phyloP scores from a whole-genome alignment of 2,888 invertebrate species.

The Tenodera sinensis region DNA sequence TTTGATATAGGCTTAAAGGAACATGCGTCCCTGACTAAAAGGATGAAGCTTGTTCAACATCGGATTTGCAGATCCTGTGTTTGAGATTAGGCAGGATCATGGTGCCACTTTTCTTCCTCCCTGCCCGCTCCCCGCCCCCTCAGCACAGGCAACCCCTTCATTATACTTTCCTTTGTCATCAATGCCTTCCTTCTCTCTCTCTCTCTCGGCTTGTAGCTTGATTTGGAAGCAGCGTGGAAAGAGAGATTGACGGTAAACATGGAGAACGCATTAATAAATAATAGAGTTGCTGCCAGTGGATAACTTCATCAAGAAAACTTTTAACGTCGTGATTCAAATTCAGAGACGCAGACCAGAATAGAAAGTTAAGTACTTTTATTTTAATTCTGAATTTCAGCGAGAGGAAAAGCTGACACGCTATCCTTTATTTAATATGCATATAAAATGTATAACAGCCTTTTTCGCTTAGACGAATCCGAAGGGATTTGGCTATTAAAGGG shows the following conservation, averaged over 20 bases:
- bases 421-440: not conserved
- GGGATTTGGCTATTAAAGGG: not conserved
- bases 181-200: not conserved
- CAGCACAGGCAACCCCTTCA: not conserved
- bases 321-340: constrained; percentile 6
- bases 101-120: not conserved
- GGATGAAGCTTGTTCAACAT: not conserved
- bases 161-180: constrained; percentile 12
- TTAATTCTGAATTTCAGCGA: not conserved
- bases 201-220: not conserved
- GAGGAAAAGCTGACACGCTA: not conserved
- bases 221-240: not conserved
- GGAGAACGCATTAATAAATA: constrained; percentile 14
- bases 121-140: not conserved
- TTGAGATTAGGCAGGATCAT: not conserved
- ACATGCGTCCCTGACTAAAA: not conserved
- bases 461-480: not conserved
- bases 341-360: not conserved
- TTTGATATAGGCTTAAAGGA: not conserved
- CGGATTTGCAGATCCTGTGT: not conserved
- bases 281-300: not conserved
- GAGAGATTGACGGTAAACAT: constrained; percentile 14
- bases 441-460: not conserved
- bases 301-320: constrained; percentile 13
- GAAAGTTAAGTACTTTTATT: not conserved